Conservation (phyloP, 2,797 vertebrate genomes). For the Cercopithecus diana region DNA sequence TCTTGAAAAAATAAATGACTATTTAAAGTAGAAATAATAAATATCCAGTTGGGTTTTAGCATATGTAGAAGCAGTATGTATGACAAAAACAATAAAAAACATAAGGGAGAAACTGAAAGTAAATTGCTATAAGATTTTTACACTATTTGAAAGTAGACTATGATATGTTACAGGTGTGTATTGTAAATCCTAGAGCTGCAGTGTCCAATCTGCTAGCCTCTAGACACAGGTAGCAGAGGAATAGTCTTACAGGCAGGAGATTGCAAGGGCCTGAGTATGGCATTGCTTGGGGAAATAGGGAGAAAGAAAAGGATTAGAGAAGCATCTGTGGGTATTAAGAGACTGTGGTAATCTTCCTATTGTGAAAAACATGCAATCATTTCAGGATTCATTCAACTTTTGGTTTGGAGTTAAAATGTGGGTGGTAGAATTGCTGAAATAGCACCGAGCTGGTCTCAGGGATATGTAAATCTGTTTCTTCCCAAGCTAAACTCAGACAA, state of each 20-base stretch:
- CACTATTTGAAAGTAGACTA: background rate
- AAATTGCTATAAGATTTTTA: background rate
- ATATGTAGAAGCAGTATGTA: background rate
- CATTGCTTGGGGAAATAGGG: background rate
- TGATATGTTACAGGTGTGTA: background rate
- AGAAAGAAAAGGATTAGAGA: background rate
- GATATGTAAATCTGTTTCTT: background rate
- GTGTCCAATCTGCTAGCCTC: background rate
- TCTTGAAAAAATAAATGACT: background rate
- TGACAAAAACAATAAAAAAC: background rate
- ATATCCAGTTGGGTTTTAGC: background rate
- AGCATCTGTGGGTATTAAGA: background rate
- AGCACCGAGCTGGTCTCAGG: background rate
- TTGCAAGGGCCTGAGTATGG: background rate
- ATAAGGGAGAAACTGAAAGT: background rate
- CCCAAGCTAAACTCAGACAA: background rate
- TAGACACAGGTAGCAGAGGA: background rate
- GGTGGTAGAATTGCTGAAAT: background rate
- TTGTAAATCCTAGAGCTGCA: background rate
- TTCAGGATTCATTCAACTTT: background rate
- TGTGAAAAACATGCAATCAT: background rate
- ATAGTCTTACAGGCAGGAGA: background rate
- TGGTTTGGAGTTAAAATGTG: slow-evolving; percentile 3
- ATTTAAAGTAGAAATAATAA: background rate
- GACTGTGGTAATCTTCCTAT: background rate